Base-by-base conservation (phyloP, 2,888 invertebrate genomes). In the Hirudinaria manillensis region DNA sequence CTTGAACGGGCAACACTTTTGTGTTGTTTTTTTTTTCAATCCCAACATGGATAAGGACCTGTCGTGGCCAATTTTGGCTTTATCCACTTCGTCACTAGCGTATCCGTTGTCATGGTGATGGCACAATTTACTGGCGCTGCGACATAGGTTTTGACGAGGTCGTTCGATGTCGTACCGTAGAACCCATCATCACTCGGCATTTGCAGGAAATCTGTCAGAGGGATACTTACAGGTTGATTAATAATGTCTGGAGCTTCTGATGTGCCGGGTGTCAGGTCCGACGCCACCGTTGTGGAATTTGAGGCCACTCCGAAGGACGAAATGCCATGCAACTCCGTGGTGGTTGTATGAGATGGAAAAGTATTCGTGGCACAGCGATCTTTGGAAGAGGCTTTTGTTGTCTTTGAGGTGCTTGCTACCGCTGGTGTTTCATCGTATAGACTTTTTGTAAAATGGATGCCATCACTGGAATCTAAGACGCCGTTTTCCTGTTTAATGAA, bases 71-170 rank as follows among this genome's bases (percentile, higher is more conserved):
- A 53, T 51, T 76, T 76, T 21, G 76, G 76, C 21, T 70, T 74
- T 34, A 76, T 76, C 76, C 76, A 76, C 71, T 74, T 74, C 19
- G 76, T 76, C n/a, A 76, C 74, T 56, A 76, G 29, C 16, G 76
- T 70, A 29, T 70, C 72, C 0, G 76, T 76, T 34, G 76, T 76
- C 61, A 72, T 27, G 19, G 76, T 76, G 24, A 36, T 29, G 13
- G 73, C 68, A 36, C 45, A 70, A 61, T 75, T 75, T 16, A 56
- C 71, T 13, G 75, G 71, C 27, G 71, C 72, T 36, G 36, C 72
- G 3, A 27, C 6, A 29, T 29, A 27, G 1, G 24, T 24, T 61
- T 61, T 61, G 29, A 61, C n/a, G 13, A 27, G 1, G 24, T 61
- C 61, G 10, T 21, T 7, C 24, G 19, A 24, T 24, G 61, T 7